Conservation (phyloP, 2,888 invertebrate species). For the Athripsodes cinereus region DNA sequence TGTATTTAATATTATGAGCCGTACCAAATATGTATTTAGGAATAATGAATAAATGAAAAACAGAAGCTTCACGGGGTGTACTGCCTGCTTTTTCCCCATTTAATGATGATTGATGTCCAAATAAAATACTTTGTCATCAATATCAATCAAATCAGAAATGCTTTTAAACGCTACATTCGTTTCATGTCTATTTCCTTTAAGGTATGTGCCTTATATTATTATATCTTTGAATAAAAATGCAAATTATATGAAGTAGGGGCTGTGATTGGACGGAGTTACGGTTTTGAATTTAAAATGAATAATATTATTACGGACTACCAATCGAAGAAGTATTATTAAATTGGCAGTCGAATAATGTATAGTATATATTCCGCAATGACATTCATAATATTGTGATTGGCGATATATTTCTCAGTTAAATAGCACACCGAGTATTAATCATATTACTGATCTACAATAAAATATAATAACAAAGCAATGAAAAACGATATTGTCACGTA, state of each 20-base stretch:
- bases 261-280: neutral
- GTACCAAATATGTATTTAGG: too few species aligned
- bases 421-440: neutral
- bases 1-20: too few species aligned
- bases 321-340: too few species aligned
- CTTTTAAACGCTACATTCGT: slow-evolving; percentile 7
- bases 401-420: neutral
- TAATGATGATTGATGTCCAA: slow-evolving; percentile 24
- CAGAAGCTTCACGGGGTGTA: neutral
- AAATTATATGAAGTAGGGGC: neutral
- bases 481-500: neutral
- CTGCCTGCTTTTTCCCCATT: slow-evolving; percentile 1
- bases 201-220: neutral
- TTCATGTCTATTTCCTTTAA: slow-evolving; percentile 5
- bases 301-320: neutral
- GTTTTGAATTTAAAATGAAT: neutral
- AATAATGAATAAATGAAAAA: slow-evolving; percentile 1
- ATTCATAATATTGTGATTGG: neutral
- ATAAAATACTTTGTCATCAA: slow-evolving; percentile 25
- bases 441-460: neutral
- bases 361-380: neutral
- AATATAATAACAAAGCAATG: neutral
- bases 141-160: slow-evolving; percentile 23
- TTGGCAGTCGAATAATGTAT: neutral
- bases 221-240: neutral